Evolutionary conservation across 2,888 invertebrate species (phyloP), one percentile per base, ranked within the genome.

Genomic region (Synanthedon formicaeformis): DNA sequence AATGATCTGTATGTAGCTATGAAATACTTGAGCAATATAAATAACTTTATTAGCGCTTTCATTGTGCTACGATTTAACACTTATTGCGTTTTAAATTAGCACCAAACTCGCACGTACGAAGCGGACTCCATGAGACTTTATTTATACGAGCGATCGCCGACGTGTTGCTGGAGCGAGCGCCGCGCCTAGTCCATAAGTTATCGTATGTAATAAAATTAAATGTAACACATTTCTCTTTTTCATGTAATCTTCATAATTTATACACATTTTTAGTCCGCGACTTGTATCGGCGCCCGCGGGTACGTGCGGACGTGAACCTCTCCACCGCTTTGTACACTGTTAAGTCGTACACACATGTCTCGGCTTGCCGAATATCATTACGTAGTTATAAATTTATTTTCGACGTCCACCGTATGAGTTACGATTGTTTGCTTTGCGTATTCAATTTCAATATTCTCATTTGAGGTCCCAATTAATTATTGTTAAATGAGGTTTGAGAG

Each of bases 221-320:
- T 87, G 85, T 85, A 85, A 81, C 85, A 85, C 84, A 85, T 87
- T 86, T 85, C 82, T 86, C 85, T 83, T 86, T 86, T 84, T 82
- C 85, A 79, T 80, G 78, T 85, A 84, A 86, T 86, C 84, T 86
- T 84, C 75, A 84, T 85, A 84, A 85, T 84, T 85, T 86, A 86
- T 84, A 79, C 75, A 78, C 75, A 82, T 83, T 86, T 86, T 86
- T 81, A 83, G 83, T 78, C 79, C 60, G 81, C 80, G 77, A 77
- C 76, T 76, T 75, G 75, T 73, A 75, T 75, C 72, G 78, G 73
- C 77, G 78, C 80, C 80, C 60, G 73, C 54, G 74, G 78, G 73
- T 66, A 65, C 64, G 65, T 61, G 67, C 60, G 58, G 58, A 63
- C 60, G 59, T 57, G 55, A 54, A 56, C 54, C 54, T 60, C 55